phyloP scores from a whole-genome alignment of 2,888 invertebrate species.

The Nephrotoma guestfalica region DNA sequence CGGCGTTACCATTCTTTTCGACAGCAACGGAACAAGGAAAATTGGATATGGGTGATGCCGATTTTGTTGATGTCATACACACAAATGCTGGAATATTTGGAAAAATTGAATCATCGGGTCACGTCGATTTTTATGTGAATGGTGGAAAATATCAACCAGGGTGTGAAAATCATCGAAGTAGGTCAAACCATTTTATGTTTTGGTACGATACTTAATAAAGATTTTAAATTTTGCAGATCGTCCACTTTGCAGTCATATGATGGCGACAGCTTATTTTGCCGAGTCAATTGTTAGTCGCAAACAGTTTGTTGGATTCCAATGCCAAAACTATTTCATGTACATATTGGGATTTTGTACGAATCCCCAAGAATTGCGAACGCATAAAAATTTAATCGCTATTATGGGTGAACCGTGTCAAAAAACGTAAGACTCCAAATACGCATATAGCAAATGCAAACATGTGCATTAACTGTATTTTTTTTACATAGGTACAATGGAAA shows the following conservation, averaged over 20 bases:
- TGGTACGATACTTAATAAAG: neutral
- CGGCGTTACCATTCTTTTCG: slow-evolving; percentile 46
- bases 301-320: slow-evolving; percentile 18
- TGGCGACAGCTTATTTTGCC: slow-evolving; percentile 18
- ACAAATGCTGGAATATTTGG: slow-evolving; percentile 44
- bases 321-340: slow-evolving; percentile 19
- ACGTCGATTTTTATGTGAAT: slow-evolving; percentile 49
- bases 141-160: slow-evolving; percentile 26
- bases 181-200: neutral
- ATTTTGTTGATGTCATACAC: slow-evolving; percentile 42
- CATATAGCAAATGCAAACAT: neutral
- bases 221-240: slow-evolving; percentile 13
- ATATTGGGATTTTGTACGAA: slow-evolving; percentile 17
- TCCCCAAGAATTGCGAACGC: neutral
- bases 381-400: slow-evolving; percentile 4
- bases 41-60: slow-evolving; percentile 35
- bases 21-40: slow-evolving; percentile 35
- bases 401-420: slow-evolving; percentile 19
- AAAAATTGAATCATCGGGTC: slow-evolving; percentile 40
- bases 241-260: slow-evolving; percentile 19
- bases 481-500: slow-evolving; percentile 15
- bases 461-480: slow-evolving; percentile 4
- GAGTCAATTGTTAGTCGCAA: slow-evolving; percentile 16
- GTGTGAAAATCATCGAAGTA: slow-evolving; percentile 35
- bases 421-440: slow-evolving; percentile 13